Base-by-base conservation (phyloP, 2,797 vertebrate genomes). In the Gallinago nigripennis region DNA sequence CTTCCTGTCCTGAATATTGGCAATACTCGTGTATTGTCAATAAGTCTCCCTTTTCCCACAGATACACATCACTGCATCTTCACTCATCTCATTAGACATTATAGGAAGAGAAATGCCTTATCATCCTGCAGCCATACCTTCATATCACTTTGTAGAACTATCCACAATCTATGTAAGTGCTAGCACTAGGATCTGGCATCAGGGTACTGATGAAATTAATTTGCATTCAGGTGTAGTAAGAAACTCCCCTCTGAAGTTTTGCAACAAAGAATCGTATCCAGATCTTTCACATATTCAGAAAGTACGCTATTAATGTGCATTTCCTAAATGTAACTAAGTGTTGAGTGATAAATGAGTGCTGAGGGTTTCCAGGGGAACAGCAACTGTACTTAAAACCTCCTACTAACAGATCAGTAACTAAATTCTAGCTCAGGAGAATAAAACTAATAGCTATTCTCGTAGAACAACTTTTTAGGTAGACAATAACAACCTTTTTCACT, bases 331-430 rank as follows among this genome's bases (percentile, higher is more conserved):
- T 51, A 89, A 35, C 46, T 33, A 48, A 51, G 14, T 39, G 7
- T 28, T 58, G 24, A 72, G 46, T 64, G 35, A 77, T 48, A 48
- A 88, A 86, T 12, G 10, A 69, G 31, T 16, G 14, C 11, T 81
- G 41, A 69, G 21, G 18, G 30, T 50, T 79, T 66, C 39, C 57
- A 82, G 33, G n/a, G 63, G 43, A 88, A 76, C 2, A 1, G 17
- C 25, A 90, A 86, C 19, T 39, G 48, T 35, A 71, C 63, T 85
- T 92, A 92, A 77, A 81, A 33, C 23, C 17, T 77, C 28, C 51
- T 54, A 41, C 33, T 68, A 92, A 85, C 27, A 71, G 64, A 69
- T 50, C 39, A 63, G 12, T 63, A 72, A 71, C 28, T 75, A 76
- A 88, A 90, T 28, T 12, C 8, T 58, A 41, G 48, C 23, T 71